Evolutionary conservation across 1,140 invertebrate genomes (phyloP), one percentile per base, ranked within the genome.

Genomic region (Pinna nobilis): DNA sequence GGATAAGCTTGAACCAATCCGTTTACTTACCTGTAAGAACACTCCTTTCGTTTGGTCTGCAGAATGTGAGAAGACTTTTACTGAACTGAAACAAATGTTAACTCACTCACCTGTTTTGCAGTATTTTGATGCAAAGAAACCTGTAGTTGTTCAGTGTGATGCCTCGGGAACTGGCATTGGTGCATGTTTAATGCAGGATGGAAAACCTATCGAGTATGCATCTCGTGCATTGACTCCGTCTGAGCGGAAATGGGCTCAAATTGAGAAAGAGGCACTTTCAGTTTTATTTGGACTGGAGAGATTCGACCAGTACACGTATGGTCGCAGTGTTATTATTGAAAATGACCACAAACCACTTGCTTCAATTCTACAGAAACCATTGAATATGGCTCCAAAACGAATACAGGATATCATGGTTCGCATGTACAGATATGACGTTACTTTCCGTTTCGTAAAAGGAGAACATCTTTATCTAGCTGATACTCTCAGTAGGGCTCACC

Each of bases 121-220:
- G 18, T 79, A 61, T 41, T 77, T 44, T 61, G 60, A 74, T 61
- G 53, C 68, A 51, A 39, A 71, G 3, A 60, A 51, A 44, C 28
- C 47, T 23, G 23, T 57, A 7, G 51, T 41, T 3, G 28, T 77
- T 57, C 53, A 67, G 51, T 57, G 53, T 15, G 84, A 84, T 73
- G 67, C 71, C 18, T 69, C 30, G 32, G 71, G 77, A 23, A 23
- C 79, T 50, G 90, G 87, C 0, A 59, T 91, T 25, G 89, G 88
- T 20, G 86, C 85, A 32, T 84, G 87, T 11, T 44, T 91, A 1
- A 50, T 89, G 6, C 90, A 92, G 73, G 82, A 90, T 60, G 25
- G 85, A 87, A 81, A 78, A 78, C 87, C 87, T 1, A 79, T 91
- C 1, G 87, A 87, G 3, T 91, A 85, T 75, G 88, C 88, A 13